A percentile compares a stretch with the other conserved stretches of the same genome.
Evolutionary conservation across 2,888 invertebrate species (phyloP).

Genomic region (Macrosiphum euphorbiae): DNA sequence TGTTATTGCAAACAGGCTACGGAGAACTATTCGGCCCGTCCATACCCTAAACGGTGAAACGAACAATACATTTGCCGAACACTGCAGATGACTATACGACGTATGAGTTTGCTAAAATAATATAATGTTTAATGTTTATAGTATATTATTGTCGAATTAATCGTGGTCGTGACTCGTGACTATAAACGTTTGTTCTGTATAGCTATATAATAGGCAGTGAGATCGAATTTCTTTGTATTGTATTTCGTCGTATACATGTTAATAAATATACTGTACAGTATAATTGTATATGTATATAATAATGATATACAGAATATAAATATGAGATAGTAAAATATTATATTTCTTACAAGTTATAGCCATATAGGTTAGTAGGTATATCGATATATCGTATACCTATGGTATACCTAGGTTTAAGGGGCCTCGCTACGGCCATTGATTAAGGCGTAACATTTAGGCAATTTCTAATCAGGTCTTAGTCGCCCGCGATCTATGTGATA

Average conservation of each 20-base stretch:
- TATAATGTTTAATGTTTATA: neutral
- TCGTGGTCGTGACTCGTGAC: neutral
- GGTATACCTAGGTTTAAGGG: no score
- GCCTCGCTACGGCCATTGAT: no score
- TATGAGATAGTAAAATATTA: no score
- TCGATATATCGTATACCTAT: no score
- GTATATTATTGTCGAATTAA: neutral
- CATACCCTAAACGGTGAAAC: neutral
- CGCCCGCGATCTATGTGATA: no score
- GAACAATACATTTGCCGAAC: neutral
- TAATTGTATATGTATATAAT: no score
- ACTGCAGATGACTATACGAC: neutral
- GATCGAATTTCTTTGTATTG: neutral
- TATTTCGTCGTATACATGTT: neutral
- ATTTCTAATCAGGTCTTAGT: no score
- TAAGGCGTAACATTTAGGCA: no score
- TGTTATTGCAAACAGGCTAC: neutral
- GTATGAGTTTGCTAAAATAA: neutral
- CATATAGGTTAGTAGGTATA: no score
- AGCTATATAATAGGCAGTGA: neutral
- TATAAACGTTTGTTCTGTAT: neutral
- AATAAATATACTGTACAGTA: no score
- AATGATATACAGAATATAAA: no score
- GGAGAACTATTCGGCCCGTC: neutral
- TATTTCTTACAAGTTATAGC: no score